A percentile compares a stretch with the other conserved stretches of the same genome.
Evolutionary conservation across 2,797 vertebrate genomes (phyloP).

Genomic region (Hippocampus kuda): DNA sequence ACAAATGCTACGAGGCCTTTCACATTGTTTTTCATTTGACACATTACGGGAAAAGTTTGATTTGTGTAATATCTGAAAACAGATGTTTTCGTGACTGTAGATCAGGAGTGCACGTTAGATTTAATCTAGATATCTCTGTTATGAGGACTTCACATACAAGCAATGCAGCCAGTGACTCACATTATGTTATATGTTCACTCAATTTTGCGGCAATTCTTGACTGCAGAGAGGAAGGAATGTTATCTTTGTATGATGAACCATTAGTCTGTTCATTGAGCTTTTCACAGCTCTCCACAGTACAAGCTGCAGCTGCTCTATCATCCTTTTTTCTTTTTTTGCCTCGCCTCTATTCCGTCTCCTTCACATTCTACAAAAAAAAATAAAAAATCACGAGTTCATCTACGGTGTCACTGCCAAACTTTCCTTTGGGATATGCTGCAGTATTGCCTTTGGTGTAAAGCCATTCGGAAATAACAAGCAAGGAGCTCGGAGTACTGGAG

Average conservation of each 20-base stretch:
- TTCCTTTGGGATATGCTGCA: slow-evolving; percentile 32
- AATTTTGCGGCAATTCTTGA: slow-evolving; percentile 39
- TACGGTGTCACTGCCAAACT: slow-evolving; percentile 28
- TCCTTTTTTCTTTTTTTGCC: slow-evolving; percentile 13
- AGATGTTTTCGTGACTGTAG: slow-evolving; percentile 36
- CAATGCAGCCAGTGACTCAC: slow-evolving; percentile 52
- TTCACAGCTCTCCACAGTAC: slow-evolving; percentile 21
- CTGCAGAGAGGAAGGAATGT: slow-evolving; percentile 23
- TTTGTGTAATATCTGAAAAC: slow-evolving; percentile 39
- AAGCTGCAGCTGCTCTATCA: slow-evolving; percentile 37
- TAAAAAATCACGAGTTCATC: slow-evolving; percentile 28
- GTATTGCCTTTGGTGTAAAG: slow-evolving; percentile 23
- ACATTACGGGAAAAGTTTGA: neutral
- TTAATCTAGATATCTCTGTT: slow-evolving; percentile 37
- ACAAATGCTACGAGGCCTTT: slow-evolving; percentile 27
- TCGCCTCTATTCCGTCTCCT: slow-evolving; percentile 28
- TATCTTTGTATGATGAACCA: slow-evolving; percentile 28
- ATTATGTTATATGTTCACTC: slow-evolving; percentile 24
- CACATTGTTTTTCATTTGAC: neutral
- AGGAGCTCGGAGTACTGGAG: slow-evolving; percentile 16
- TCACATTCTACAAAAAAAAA: slow-evolving; percentile 45
- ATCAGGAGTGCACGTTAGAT: slow-evolving; percentile 52
- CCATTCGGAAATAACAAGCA: slow-evolving; percentile 30
- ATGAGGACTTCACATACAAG: slow-evolving; percentile 53
- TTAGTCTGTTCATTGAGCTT: slow-evolving; percentile 43